phyloP scores from a whole-genome alignment of 2,797 vertebrate species.

The Crocidura indochinensis region DNA sequence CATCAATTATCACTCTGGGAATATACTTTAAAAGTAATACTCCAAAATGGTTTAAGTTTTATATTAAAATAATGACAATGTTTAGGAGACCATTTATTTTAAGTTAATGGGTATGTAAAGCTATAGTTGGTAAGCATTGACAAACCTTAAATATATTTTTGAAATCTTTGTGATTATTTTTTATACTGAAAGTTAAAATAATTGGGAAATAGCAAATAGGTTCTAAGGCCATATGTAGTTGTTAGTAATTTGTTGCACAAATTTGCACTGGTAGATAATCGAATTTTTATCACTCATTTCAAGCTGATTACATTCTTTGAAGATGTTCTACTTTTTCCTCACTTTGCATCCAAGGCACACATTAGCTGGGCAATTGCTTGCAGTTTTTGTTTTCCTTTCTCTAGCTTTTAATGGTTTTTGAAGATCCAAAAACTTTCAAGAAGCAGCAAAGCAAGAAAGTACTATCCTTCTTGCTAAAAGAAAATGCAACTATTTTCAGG shows the following conservation, averaged over 20 bases:
- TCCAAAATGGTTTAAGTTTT: constrained; percentile 54
- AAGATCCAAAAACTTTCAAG: constrained; percentile 81
- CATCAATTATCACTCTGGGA: constrained; percentile 8
- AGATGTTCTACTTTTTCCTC: constrained; percentile 74
- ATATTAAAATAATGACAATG: not conserved
- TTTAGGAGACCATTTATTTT: constrained; percentile 54
- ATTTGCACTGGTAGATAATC: constrained; percentile 79
- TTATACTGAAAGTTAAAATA: constrained; percentile 68
- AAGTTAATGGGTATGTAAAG: constrained; percentile 27
- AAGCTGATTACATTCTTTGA: constrained; percentile 80
- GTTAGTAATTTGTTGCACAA: constrained; percentile 75
- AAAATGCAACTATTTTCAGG: constrained; percentile 80
- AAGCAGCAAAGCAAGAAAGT: constrained; percentile 77
- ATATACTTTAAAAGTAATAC: constrained; percentile 38
- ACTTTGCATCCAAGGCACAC: constrained; percentile 74
- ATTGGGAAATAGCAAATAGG: constrained; percentile 72
- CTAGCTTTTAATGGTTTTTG: constrained; percentile 74
- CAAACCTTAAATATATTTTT: constrained; percentile 58
- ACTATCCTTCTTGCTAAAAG: constrained; percentile 63
- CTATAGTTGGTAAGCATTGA: not conserved
- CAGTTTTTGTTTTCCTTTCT: constrained; percentile 80
- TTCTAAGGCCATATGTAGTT: constrained; percentile 43
- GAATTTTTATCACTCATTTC: constrained; percentile 81
- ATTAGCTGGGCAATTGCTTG: constrained; percentile 78
- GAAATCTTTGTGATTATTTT: constrained; percentile 58